Percentiles rank a stretch among this genome's conserved stretches.
Conservation (phyloP, 2,797 vertebrate genomes). For the Characodon lateralis region DNA sequence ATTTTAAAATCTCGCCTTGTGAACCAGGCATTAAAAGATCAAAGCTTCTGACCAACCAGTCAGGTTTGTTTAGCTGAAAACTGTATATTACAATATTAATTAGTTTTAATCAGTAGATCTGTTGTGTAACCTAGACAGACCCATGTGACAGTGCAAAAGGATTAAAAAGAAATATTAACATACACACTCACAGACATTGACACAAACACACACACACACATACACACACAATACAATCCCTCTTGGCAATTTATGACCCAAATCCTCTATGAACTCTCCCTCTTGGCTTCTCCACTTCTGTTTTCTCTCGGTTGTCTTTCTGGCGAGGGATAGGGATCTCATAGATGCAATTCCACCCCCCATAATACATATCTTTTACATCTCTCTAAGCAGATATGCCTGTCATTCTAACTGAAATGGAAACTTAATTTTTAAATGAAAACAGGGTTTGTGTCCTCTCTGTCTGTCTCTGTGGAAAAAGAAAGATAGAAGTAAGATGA, state of each 20-base stretch:
- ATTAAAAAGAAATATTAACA: constrained; percentile 27
- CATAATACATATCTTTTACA: constrained; percentile 21
- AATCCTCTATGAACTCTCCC: constrained; percentile 72
- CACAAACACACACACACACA: constrained; percentile 27
- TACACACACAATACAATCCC: constrained; percentile 61
- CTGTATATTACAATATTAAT: constrained; percentile 1
- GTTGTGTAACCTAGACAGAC: constrained; percentile 40
- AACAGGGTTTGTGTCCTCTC: neutral
- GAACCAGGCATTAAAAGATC: neutral
- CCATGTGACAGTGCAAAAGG: constrained; percentile 31
- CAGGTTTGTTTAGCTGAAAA: neutral
- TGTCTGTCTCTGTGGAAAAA: neutral
- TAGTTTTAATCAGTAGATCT: constrained; percentile 18
- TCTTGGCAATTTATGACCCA: constrained; percentile 79
- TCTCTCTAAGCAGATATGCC: constrained; percentile 25
- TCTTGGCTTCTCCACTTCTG: constrained; percentile 60
- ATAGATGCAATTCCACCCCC: constrained; percentile 31
- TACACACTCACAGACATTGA: constrained; percentile 36
- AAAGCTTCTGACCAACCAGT: neutral
- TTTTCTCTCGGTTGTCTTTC: constrained; percentile 65
- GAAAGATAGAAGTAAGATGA: neutral
- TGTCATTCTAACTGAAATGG: constrained; percentile 20
- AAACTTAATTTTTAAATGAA: constrained; percentile 10
- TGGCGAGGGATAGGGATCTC: constrained; percentile 58
- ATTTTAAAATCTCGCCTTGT: too few relatives aligned